Conservation (phyloP, 2,888 invertebrate genomes). For the Lycia hirtaria region DNA sequence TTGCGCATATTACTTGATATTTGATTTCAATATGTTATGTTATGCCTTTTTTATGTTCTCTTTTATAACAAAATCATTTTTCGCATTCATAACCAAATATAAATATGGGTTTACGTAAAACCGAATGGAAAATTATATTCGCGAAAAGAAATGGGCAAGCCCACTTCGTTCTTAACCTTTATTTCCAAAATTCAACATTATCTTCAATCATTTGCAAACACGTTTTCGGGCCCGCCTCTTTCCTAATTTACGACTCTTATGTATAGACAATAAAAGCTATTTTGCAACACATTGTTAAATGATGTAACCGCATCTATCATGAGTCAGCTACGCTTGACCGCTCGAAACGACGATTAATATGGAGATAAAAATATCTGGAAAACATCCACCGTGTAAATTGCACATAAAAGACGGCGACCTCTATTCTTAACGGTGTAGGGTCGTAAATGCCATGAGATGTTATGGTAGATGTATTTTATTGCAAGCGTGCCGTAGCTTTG, state of each 20-base stretch:
- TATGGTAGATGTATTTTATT: conserved; percentile 40
- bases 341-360: conserved; percentile 50
- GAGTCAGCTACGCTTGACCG: conserved; percentile 52
- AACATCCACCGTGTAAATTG: conserved; percentile 49
- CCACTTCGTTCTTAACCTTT: conserved; percentile 20
- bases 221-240: conserved; percentile 11
- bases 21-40: too few relatives aligned
- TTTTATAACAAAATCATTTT: background rate
- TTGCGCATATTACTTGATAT: too few relatives aligned
- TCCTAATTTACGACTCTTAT: conserved; percentile 15
- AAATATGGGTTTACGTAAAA: conserved; percentile 4
- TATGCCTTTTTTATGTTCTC: too few relatives aligned
- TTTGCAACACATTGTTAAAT: conserved; percentile 20
- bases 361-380: conserved; percentile 54
- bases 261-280: conserved; percentile 19
- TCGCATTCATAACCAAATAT: background rate
- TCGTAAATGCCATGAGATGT: conserved; percentile 35
- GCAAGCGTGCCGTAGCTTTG: conserved; percentile 37
- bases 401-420: conserved; percentile 35
- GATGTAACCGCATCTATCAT: conserved; percentile 39
- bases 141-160: background rate
- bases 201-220: conserved; percentile 15
- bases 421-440: conserved; percentile 36
- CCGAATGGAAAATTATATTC: background rate
- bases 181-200: conserved; percentile 20